phyloP scores from a whole-genome alignment of 1,140 invertebrate genomes.

The Leptonema lineaticorne region DNA sequence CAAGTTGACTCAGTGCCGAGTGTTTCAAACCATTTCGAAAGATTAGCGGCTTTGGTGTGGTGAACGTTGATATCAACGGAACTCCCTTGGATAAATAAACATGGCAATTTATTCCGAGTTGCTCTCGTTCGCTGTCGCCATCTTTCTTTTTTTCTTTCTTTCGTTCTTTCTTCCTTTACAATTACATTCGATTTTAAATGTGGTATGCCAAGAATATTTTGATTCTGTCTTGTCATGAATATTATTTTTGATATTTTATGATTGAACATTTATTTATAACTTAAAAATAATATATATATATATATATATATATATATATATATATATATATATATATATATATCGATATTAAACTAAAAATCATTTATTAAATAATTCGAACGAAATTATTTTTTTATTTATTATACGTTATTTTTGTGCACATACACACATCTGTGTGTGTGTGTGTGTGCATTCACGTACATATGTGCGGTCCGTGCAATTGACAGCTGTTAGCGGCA shows the following conservation, averaged over 20 bases:
- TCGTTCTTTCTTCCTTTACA: too few relatives aligned
- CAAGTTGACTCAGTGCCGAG: too few relatives aligned
- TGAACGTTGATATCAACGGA: background rate
- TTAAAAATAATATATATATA: background rate
- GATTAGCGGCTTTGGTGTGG: background rate
- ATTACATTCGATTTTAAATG: background rate
- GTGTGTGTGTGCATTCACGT: background rate
- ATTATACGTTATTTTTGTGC: too few relatives aligned
- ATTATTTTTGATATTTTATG: background rate
- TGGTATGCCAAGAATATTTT: background rate
- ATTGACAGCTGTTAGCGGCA: slow-evolving; percentile 27
- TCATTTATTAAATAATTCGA: too few relatives aligned
- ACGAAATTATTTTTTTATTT: too few relatives aligned
- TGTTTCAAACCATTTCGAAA: background rate
- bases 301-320: background rate
- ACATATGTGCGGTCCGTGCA: slow-evolving; percentile 21
- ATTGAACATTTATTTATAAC: too few relatives aligned
- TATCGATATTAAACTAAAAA: too few relatives aligned
- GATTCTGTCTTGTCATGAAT: background rate
- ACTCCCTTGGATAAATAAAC: background rate
- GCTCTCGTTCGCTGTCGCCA: too few relatives aligned
- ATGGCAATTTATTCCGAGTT: too few relatives aligned
- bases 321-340: too few relatives aligned
- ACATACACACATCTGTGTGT: background rate
- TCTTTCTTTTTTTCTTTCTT: too few relatives aligned